These are phyloP conservation scores for Parasteatoda lunata DNA, from an alignment of 2,888 invertebrate genomes.

Conservation along the genomic window DNA sequence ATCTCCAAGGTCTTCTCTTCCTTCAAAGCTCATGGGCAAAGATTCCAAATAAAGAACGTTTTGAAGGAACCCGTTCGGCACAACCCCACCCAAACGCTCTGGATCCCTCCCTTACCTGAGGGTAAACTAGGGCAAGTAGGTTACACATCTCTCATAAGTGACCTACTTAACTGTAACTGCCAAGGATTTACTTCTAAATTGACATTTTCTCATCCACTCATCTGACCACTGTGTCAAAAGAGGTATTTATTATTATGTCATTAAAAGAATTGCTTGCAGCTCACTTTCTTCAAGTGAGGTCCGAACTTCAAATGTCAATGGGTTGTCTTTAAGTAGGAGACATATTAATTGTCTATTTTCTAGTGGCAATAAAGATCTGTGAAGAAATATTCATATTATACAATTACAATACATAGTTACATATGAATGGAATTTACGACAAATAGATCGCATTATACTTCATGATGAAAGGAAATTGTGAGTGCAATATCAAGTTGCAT, in stretches of 20 bases:
- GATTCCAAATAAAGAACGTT: slow-evolving; percentile 67
- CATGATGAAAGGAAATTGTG: no score
- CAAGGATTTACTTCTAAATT: slow-evolving; percentile 62
- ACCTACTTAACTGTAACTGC: slow-evolving; percentile 56
- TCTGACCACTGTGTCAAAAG: slow-evolving; percentile 32
- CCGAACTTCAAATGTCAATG: no score
- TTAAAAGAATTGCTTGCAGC: neutral
- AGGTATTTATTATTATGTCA: slow-evolving; percentile 51
- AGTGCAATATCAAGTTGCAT: no score
- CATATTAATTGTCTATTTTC: no score
- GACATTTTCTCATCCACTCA: slow-evolving; percentile 36
- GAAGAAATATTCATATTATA: no score
- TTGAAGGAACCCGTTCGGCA: slow-evolving; percentile 36
- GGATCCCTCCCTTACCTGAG: slow-evolving; percentile 64
- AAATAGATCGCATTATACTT: no score
- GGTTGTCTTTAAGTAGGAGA: no score
- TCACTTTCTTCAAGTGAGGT: no score
- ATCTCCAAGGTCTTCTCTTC: slow-evolving; percentile 45
- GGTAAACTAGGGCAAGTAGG: slow-evolving; percentile 63
- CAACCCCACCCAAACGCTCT: slow-evolving; percentile 47
- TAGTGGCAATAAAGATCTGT: no score
- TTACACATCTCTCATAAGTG: slow-evolving; percentile 64
- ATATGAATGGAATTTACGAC: no score
- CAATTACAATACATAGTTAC: no score
- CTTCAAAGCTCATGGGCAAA: slow-evolving; percentile 44